Evolutionary conservation across 2,888 invertebrate species (phyloP).

Genomic region (Zonitis immaculata): DNA sequence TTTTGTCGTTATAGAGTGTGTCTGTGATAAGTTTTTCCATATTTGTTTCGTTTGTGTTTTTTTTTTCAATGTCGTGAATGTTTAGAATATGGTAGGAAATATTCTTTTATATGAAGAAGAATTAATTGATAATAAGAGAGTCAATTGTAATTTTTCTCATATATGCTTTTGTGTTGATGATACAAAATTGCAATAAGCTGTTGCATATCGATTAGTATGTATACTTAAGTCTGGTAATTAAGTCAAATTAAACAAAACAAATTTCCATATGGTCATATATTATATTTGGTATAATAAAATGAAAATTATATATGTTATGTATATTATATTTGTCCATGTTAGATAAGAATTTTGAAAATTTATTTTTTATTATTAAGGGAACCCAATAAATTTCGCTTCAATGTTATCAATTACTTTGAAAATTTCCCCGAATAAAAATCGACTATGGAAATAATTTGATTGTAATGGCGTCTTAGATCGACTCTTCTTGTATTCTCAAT

Average conservation of each 20-base stretch:
- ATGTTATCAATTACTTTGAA: too few species aligned
- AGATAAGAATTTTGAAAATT: constrained; percentile 8
- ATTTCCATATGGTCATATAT: constrained; percentile 6
- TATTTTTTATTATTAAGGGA: constrained; percentile 17
- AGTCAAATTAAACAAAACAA: constrained; percentile 13
- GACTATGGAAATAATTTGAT: too few species aligned
- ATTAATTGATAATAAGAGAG: too few species aligned
- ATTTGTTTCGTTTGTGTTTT: constrained; percentile 3
- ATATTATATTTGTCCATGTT: constrained; percentile 7
- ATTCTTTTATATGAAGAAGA: not conserved
- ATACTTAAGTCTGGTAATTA: constrained; percentile 20
- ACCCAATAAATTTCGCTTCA: constrained; percentile 16
- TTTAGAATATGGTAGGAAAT: not conserved
- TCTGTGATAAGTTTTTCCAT: constrained; percentile 24
- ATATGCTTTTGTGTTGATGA: not conserved
- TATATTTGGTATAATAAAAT: constrained; percentile 10
- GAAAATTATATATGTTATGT: not conserved
- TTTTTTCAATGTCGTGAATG: constrained; percentile 4
- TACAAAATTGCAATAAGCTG: constrained; percentile 6
- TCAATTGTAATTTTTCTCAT: not conserved
- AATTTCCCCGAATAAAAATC: too few species aligned
- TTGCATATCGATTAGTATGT: constrained; percentile 22
- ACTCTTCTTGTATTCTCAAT: too few species aligned
- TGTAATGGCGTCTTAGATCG: too few species aligned
- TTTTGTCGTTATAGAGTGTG: constrained; percentile 14